Evolutionary conservation across 2,888 invertebrate genomes (phyloP).

Genomic region (Aplocera efformata): DNA sequence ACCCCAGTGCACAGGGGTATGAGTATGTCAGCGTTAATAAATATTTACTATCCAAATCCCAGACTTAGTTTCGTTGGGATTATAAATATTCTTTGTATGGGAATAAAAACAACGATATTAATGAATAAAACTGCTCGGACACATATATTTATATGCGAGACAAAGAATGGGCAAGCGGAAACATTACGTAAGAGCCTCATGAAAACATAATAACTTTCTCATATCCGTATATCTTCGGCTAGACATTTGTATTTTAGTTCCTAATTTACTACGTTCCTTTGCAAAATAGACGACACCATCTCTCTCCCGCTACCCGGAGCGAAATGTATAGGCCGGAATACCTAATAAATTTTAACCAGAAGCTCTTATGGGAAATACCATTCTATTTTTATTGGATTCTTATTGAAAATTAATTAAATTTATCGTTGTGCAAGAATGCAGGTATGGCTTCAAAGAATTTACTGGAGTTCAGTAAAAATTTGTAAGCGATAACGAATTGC

Average conservation of each 20-base stretch:
- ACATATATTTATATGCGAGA: background rate
- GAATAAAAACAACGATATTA: too few relatives aligned
- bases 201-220: slow-evolving; percentile 26
- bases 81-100: too few relatives aligned
- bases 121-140: too few relatives aligned
- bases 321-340: slow-evolving; percentile 28
- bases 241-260: slow-evolving; percentile 29
- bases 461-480: too few relatives aligned
- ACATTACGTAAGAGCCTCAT: slow-evolving; percentile 23
- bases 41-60: too few relatives aligned
- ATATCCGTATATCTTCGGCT: slow-evolving; percentile 27
- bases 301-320: slow-evolving; percentile 21
- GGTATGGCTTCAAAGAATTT: slow-evolving; percentile 6
- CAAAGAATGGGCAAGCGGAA: slow-evolving; percentile 4
- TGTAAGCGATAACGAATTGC: too few relatives aligned
- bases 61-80: too few relatives aligned
- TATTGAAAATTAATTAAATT: slow-evolving; percentile 29
- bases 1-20: too few relatives aligned
- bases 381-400: slow-evolving; percentile 39
- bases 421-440: slow-evolving; percentile 16
- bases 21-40: too few relatives aligned
- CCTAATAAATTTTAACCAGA: slow-evolving; percentile 50
- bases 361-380: slow-evolving; percentile 46
- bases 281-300: slow-evolving; percentile 24
- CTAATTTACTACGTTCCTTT: slow-evolving; percentile 28